Conservation (phyloP, 1,140 invertebrate species). For the Sycophaga agraensis region DNA sequence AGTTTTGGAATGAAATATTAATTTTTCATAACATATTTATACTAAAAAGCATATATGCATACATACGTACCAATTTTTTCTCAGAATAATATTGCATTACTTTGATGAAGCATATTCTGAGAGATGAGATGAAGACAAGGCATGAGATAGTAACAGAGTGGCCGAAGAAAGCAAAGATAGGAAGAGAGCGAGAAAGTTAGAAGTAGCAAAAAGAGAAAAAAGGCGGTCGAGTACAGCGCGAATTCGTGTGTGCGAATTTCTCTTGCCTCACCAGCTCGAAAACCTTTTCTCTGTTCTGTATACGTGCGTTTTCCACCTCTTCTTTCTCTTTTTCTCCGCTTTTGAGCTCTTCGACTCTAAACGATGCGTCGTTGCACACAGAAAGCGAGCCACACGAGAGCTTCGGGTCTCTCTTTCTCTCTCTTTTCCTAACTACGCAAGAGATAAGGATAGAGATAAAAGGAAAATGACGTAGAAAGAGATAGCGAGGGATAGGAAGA, state of each 20-base stretch:
- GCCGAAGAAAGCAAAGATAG: not conserved
- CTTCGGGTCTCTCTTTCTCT: not conserved
- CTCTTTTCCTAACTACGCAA: no score
- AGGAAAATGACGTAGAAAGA: not conserved
- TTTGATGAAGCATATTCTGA: no score
- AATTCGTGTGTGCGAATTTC: not conserved
- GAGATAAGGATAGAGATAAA: no score
- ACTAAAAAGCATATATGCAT: no score
- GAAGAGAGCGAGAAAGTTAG: not conserved
- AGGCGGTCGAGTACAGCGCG: constrained; percentile 4
- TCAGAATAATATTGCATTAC: no score
- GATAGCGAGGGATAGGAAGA: not conserved
- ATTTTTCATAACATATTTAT: no score
- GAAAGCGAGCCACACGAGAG: not conserved
- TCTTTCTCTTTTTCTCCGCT: not conserved
- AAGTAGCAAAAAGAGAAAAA: not conserved
- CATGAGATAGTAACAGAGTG: not conserved
- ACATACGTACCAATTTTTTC: no score
- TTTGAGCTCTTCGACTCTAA: not conserved
- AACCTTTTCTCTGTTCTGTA: not conserved
- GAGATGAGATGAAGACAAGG: no score
- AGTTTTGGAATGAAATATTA: no score
- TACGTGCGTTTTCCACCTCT: not conserved
- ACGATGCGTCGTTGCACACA: not conserved
- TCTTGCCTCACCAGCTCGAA: not conserved